A percentile compares a stretch with the other conserved stretches of the same genome.
Evolutionary conservation across 2,888 invertebrate genomes (phyloP).

Genomic region (Conistra vaccinii): DNA sequence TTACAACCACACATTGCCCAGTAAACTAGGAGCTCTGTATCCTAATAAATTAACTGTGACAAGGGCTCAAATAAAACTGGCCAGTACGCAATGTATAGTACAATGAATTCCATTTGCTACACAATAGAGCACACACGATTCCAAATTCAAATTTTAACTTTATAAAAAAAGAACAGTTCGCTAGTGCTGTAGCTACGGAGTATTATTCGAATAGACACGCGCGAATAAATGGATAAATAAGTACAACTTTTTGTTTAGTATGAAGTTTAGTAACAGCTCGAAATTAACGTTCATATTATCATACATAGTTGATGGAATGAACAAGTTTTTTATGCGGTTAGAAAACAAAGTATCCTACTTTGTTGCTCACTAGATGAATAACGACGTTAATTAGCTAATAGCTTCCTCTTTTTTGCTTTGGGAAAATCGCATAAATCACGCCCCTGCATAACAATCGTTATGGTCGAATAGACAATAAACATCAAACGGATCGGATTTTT

Average conservation of each 20-base stretch:
- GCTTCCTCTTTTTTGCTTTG: constrained; percentile 38
- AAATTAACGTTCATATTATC: constrained; percentile 24
- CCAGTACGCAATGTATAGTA: constrained; percentile 78
- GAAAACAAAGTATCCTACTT: constrained; percentile 19
- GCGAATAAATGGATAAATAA: constrained; percentile 47
- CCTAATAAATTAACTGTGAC: constrained; percentile 56
- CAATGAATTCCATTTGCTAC: constrained; percentile 87
- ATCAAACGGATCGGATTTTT: constrained; percentile 18
- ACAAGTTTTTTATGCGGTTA: constrained; percentile 25
- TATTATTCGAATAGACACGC: constrained; percentile 48
- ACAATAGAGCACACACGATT: constrained; percentile 89
- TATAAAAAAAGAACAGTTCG: constrained; percentile 77
- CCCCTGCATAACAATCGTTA: constrained; percentile 14
- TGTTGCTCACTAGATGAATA: constrained; percentile 13
- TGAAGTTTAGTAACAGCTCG: constrained; percentile 24
- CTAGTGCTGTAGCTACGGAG: constrained; percentile 60
- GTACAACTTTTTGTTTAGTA: constrained; percentile 19
- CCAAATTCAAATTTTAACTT: constrained; percentile 86
- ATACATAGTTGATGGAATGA: constrained; percentile 18
- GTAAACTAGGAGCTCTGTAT: constrained; percentile 49
- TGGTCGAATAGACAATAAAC: constrained; percentile 23
- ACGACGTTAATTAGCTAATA: constrained; percentile 39
- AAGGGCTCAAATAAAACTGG: constrained; percentile 72
- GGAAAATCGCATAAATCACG: constrained; percentile 32
- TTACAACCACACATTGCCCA: constrained; percentile 57